phyloP scores from a whole-genome alignment of 2,888 invertebrate genomes.

The Pinctada fucata region DNA sequence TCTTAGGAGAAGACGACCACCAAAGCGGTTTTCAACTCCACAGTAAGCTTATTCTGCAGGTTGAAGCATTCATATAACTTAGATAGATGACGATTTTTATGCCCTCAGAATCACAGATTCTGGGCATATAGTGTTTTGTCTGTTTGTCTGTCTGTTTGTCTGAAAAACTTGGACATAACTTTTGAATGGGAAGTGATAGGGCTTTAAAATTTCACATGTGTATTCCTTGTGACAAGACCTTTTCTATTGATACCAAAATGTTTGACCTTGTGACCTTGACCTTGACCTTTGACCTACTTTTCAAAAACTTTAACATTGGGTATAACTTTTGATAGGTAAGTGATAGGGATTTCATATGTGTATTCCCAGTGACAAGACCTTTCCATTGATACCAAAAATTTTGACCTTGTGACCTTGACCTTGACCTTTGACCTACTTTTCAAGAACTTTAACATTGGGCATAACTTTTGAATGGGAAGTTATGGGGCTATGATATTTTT shows the following conservation, averaged over 20 bases:
- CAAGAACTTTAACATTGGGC: not conserved
- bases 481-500: not conserved
- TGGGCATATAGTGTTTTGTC: not conserved
- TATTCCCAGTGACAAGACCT: not conserved
- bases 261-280: not conserved
- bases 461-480: not conserved
- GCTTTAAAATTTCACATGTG: not conserved
- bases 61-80: too few relatives aligned
- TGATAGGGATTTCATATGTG: not conserved
- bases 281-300: slow-evolving; percentile 1
- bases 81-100: not conserved
- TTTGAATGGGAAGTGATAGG: not conserved
- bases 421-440: not conserved
- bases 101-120: not conserved
- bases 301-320: not conserved
- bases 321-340: not conserved
- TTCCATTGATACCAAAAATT: not conserved
- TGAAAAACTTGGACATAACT: not conserved
- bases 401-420: not conserved
- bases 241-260: not conserved
- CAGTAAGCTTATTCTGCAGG: too few relatives aligned
- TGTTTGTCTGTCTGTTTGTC: not conserved
- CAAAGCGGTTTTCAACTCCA: too few relatives aligned
- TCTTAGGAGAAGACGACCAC: too few relatives aligned
- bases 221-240: slow-evolving; percentile 1